These are phyloP conservation scores for Onychomys torridus DNA, from an alignment of 2,797 vertebrate species.

Conservation along the genomic window DNA sequence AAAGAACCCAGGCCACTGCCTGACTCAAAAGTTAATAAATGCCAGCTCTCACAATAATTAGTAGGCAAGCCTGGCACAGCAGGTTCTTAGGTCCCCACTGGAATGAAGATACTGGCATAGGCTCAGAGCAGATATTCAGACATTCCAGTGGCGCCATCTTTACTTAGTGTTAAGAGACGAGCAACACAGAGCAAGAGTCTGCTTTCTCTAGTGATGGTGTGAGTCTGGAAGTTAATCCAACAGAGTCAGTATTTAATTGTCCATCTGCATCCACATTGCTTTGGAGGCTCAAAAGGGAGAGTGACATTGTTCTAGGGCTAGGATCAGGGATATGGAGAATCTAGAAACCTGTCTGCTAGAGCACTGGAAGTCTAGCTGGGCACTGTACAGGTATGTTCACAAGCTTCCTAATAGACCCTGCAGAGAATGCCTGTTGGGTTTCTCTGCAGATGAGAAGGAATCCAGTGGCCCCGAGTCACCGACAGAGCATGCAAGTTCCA, in stretches of 20 bases:
- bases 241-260: background rate
- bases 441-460: background rate
- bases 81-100: background rate
- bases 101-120: background rate
- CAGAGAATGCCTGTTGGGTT: background rate
- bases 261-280: background rate
- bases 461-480: background rate
- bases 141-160: background rate
- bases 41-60: background rate
- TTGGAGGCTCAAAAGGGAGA: background rate
- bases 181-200: background rate
- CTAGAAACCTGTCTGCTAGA: background rate
- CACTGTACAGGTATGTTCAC: background rate
- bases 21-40: background rate
- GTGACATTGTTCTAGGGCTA: constrained; percentile 32
- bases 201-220: background rate
- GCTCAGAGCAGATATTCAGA: constrained; percentile 1
- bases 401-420: background rate
- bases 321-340: background rate
- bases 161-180: background rate
- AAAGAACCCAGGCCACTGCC: background rate
- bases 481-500: background rate
- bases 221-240: background rate
- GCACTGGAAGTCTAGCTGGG: background rate
- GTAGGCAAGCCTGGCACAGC: background rate